These are phyloP conservation scores for Damaliscus lunatus DNA, from an alignment of 2,113 vertebrate genomes.

Conservation along the genomic window DNA sequence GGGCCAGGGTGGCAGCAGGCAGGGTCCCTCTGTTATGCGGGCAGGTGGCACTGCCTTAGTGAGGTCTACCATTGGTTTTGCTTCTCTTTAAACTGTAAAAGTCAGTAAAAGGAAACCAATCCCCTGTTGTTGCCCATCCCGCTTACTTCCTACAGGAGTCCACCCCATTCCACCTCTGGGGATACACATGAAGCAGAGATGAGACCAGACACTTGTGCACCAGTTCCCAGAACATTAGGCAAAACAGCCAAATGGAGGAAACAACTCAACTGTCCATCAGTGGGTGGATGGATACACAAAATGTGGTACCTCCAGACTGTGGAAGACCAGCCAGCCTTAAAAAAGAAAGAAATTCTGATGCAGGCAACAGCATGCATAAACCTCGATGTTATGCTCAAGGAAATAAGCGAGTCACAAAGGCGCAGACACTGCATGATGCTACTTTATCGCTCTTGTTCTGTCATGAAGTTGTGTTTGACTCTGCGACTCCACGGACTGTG, in stretches of 20 bases:
- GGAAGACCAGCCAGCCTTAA: background rate
- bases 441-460: background rate
- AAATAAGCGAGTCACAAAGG: background rate
- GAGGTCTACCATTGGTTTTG: background rate
- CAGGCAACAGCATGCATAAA: fast-evolving
- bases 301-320: fast-evolving
- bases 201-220: fast-evolving
- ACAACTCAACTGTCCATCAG: fast-evolving
- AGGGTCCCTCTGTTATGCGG: background rate
- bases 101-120: background rate
- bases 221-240: background rate
- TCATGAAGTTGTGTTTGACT: background rate
- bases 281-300: background rate
- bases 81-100: background rate
- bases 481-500: background rate
- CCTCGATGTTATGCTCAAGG: background rate
- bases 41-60: background rate
- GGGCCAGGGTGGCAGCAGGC: background rate
- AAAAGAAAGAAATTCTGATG: background rate
- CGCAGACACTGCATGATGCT: background rate
- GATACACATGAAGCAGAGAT: background rate
- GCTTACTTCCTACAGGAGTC: background rate
- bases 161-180: background rate
- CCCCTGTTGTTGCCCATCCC: background rate
- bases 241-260: too few species aligned